Conservation (phyloP, 1,140 invertebrate species). For the Scylla paramamosain region DNA sequence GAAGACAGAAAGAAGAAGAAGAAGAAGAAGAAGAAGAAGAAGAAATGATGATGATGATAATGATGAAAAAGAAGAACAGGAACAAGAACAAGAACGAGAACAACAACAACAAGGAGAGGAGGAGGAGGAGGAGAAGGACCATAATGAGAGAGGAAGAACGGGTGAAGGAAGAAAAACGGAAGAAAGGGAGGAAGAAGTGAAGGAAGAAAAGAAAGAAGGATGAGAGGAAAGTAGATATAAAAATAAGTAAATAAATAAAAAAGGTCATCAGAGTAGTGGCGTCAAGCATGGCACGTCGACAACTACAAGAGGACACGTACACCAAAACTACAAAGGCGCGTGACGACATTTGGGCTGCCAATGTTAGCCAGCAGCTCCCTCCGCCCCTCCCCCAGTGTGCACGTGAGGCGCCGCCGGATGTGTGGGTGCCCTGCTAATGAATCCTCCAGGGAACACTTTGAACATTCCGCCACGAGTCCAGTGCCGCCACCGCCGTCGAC, state of each 20-base stretch:
- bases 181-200: neutral
- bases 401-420: neutral
- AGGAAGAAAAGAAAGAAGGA: neutral
- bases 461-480: conserved; percentile 1
- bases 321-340: neutral
- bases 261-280: neutral
- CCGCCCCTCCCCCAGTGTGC: neutral
- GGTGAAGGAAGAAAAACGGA: neutral
- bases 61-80: too few species aligned
- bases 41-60: too few species aligned
- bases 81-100: neutral
- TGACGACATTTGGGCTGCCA: neutral
- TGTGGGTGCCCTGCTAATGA: conserved; percentile 5
- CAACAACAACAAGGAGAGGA: too few species aligned
- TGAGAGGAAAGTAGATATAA: too few species aligned
- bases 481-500: neutral
- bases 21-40: neutral
- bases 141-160: neutral
- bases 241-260: neutral
- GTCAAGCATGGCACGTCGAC: neutral
- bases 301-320: neutral
- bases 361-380: neutral
- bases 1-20: too few species aligned
- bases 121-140: neutral
- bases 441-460: neutral